Base-by-base conservation (phyloP, 2,797 vertebrate genomes). In the Knipowitschia caucasica region DNA sequence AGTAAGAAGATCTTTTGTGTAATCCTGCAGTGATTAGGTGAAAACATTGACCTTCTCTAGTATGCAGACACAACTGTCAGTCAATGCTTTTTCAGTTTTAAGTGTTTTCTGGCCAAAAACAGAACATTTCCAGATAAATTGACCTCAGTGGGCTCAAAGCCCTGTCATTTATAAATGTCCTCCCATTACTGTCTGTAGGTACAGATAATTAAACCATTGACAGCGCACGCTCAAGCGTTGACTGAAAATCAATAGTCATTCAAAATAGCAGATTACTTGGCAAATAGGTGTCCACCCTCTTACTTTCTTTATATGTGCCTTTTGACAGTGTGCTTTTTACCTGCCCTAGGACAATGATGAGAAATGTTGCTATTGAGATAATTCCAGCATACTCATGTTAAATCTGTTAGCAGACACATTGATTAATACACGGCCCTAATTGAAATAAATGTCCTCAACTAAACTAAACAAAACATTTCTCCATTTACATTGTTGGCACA, bases 181-280 rank as follows among this genome's bases (percentile, higher is more conserved):
- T 74, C 62, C 64, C 53, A 64, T 82, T 62, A 58, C 50, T 60
- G 49, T 75, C 57, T 61, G 39, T 64, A 50, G 65, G 65, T 56
- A 66, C 5, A 18, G 66, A 70, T 72, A 74, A 86, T 87, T 81
- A 83, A 69, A 75, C 69, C 59, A 72, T 56, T 67, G 77, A 74
- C 71, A 63, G 53, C 21, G 43, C 60, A 56, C 62, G 43, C 77
- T 72, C 20, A 62, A 35, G 47, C 47, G 66, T 62, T 77, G 74
- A 85, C 63, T 81, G 64, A 57, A 83, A 86, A 85, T 84, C 78
- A 46, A 79, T 81, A 71, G 27, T 34, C 58, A 64, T 84, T 83
- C 66, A 75, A 75, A 84, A 81, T 34, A 69, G 61, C 52, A 75
- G 68, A 84, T 84, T 78, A 57, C 68, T 65, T 62, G 42, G 53